phyloP scores from a whole-genome alignment of 2,113 vertebrate genomes.

The Halcyon senegalensis region DNA sequence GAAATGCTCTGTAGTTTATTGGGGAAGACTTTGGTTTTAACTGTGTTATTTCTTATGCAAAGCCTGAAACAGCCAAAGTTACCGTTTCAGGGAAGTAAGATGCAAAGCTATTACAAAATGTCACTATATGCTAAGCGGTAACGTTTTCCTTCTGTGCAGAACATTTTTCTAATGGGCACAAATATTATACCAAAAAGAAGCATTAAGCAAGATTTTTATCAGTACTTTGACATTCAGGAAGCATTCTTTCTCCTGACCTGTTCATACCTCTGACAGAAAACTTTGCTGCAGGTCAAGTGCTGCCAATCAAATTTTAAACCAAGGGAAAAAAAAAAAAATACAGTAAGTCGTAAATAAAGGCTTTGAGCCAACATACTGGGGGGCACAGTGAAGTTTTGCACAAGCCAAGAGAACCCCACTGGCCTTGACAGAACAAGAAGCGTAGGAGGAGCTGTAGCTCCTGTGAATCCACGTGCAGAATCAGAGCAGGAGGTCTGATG shows the following conservation, averaged over 20 bases:
- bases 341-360: not conserved
- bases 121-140: not conserved
- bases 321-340: not conserved
- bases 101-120: not conserved
- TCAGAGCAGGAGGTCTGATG: rapidly evolving
- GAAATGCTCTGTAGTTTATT: not conserved
- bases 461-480: rapidly evolving
- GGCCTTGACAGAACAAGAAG: not conserved
- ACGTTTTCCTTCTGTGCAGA: not conserved
- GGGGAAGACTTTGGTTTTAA: not conserved
- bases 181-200: not conserved
- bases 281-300: not conserved
- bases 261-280: not conserved
- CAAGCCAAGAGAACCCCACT: not conserved
- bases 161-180: not conserved
- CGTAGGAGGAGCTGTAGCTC: not conserved
- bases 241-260: not conserved
- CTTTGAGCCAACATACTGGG: not conserved
- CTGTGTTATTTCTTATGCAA: not conserved
- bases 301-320: not conserved
- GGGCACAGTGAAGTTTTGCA: not conserved
- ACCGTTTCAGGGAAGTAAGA: not conserved
- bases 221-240: not conserved
- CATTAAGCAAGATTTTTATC: not conserved
- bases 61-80: not conserved